These are phyloP conservation scores for Alligator sinensis DNA, from an alignment of 2,113 vertebrate species.

Conservation along the genomic window DNA sequence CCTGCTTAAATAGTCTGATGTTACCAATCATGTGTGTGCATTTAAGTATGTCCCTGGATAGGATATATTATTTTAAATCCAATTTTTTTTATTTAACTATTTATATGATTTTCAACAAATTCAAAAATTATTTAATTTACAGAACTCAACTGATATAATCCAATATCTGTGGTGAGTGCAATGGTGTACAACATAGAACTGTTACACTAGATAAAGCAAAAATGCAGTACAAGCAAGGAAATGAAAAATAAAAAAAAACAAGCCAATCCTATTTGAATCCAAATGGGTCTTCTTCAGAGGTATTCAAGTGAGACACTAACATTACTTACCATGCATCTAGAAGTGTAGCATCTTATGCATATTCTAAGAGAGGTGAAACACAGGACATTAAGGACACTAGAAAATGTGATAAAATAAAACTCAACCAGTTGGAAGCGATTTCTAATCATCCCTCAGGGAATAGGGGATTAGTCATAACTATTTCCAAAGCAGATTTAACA, in stretches of 20 bases:
- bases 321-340: constrained; percentile 61
- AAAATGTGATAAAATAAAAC: not conserved
- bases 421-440: not conserved
- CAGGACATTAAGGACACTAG: not conserved
- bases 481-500: too few species aligned
- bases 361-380: not conserved
- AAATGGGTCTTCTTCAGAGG: not conserved
- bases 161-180: not conserved
- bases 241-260: not conserved
- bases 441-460: not conserved
- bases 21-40: rapidly evolving
- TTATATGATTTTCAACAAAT: not conserved
- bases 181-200: not conserved
- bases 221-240: not conserved
- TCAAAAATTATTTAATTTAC: not conserved
- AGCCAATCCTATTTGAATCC: not conserved
- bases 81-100: not conserved
- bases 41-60: not conserved
- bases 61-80: too few species aligned
- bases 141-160: not conserved
- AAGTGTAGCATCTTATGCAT: not conserved
- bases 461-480: too few species aligned
- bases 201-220: not conserved
- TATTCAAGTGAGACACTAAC: constrained; percentile 10
- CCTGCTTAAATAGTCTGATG: not conserved